These are phyloP conservation scores for Strigamia maritima DNA, from an alignment of 2,888 invertebrate genomes.

Conservation along the genomic window DNA sequence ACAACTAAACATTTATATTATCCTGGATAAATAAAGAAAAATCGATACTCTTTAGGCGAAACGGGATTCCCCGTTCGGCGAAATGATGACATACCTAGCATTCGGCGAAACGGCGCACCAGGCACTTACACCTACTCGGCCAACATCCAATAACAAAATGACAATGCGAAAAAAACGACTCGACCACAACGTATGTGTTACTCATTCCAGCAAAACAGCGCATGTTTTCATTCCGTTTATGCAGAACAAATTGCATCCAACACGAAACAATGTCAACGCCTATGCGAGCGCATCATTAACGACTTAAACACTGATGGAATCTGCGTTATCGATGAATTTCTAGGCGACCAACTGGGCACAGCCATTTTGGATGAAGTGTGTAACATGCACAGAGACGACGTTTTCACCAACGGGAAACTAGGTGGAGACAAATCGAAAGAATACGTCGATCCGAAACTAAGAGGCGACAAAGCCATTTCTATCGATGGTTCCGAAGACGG, in stretches of 20 bases:
- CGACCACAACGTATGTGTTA: background rate
- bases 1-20: too few species aligned
- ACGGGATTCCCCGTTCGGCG: too few species aligned
- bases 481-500: conserved; percentile 78
- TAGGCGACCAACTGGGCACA: conserved; percentile 73
- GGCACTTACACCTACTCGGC: too few species aligned
- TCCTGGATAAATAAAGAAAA: too few species aligned
- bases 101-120: too few species aligned
- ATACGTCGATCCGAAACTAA: conserved; percentile 45
- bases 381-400: conserved; percentile 53
- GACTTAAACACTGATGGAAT: conserved; percentile 86
- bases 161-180: too few species aligned
- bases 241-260: background rate
- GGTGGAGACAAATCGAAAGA: conserved; percentile 67
- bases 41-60: too few species aligned
- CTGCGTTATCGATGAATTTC: conserved; percentile 87
- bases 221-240: background rate
- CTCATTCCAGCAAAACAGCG: background rate
- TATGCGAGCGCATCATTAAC: conserved; percentile 61
- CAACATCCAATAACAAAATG: too few species aligned
- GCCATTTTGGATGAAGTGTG: conserved; percentile 72
- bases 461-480: conserved; percentile 91
- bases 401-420: conserved; percentile 75
- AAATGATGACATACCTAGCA: too few species aligned
- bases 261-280: background rate